A percentile compares a stretch with the other conserved stretches of the same genome.
phyloP scores from a whole-genome alignment of 2,797 vertebrate species.

The Propithecus deckenii region DNA sequence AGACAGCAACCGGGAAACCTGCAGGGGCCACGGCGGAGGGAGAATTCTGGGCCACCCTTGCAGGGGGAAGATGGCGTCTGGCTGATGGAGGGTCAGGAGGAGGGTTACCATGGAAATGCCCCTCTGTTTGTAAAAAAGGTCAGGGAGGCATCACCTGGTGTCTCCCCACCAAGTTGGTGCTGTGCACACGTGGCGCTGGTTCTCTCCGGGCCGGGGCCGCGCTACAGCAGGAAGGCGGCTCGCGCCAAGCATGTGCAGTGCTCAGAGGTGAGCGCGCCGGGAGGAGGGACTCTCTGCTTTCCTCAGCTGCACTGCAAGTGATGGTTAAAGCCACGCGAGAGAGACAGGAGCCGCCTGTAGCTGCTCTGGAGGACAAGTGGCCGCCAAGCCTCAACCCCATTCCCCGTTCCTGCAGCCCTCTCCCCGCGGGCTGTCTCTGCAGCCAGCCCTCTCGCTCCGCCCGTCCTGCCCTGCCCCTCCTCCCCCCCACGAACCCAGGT shows the following conservation, averaged over 20 bases:
- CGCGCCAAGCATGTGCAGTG: accelerated
- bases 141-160: not conserved
- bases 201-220: accelerated
- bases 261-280: not conserved
- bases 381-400: not conserved
- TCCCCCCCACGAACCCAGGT: not conserved
- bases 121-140: not conserved
- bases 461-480: accelerated
- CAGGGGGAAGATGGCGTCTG: not conserved
- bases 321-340: not conserved
- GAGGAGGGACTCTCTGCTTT: not conserved
- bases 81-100: not conserved
- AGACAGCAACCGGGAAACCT: not conserved
- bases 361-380: accelerated
- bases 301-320: not conserved
- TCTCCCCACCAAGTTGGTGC: no score
- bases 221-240: not conserved
- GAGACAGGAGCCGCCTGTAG: not conserved
- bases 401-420: accelerated
- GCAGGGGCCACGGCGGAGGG: not conserved
- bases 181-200: accelerated
- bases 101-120: not conserved
- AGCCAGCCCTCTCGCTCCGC: not conserved
- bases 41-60: not conserved
- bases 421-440: not conserved